Evolutionary conservation across 2,888 invertebrate species (phyloP).

Genomic region (Macrophya alboannulata): DNA sequence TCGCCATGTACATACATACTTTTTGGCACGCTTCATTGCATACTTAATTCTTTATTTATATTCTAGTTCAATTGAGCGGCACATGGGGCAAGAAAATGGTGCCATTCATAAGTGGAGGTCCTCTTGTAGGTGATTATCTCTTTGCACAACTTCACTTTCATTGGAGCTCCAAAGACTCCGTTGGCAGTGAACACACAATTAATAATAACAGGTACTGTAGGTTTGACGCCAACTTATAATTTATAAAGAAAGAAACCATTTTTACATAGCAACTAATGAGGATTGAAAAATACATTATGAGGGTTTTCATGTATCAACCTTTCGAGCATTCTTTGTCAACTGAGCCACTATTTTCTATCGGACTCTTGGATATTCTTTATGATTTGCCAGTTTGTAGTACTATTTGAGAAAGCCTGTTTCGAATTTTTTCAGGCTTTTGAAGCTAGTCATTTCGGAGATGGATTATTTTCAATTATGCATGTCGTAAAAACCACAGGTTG

Average conservation of each 20-base stretch:
- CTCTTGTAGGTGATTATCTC: slow-evolving; percentile 83
- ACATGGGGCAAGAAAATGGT: slow-evolving; percentile 77
- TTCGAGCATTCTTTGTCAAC: neutral
- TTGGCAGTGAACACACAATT: slow-evolving; percentile 89
- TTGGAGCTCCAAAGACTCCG: slow-evolving; percentile 88
- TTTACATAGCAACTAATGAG: neutral
- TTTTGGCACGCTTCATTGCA: neutral
- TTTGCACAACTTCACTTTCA: slow-evolving; percentile 91
- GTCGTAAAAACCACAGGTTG: too few species aligned
- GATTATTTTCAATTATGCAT: too few species aligned
- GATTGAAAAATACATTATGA: neutral
- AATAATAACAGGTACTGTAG: slow-evolving; percentile 83
- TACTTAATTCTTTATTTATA: slow-evolving; percentile 49
- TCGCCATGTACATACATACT: neutral
- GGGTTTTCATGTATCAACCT: neutral
- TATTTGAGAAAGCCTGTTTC: too few species aligned
- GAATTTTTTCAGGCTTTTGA: too few species aligned
- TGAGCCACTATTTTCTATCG: neutral
- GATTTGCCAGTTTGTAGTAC: neutral
- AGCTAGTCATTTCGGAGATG: too few species aligned
- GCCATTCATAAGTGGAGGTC: slow-evolving; percentile 85
- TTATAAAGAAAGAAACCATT: neutral
- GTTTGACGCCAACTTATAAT: neutral
- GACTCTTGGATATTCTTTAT: too few species aligned
- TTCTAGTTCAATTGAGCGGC: slow-evolving; percentile 64